A percentile compares a stretch with the other conserved stretches of the same genome.
These are phyloP conservation scores for Ifrita kowaldi DNA, from an alignment of 2,113 vertebrate species.

Conservation along the genomic window DNA sequence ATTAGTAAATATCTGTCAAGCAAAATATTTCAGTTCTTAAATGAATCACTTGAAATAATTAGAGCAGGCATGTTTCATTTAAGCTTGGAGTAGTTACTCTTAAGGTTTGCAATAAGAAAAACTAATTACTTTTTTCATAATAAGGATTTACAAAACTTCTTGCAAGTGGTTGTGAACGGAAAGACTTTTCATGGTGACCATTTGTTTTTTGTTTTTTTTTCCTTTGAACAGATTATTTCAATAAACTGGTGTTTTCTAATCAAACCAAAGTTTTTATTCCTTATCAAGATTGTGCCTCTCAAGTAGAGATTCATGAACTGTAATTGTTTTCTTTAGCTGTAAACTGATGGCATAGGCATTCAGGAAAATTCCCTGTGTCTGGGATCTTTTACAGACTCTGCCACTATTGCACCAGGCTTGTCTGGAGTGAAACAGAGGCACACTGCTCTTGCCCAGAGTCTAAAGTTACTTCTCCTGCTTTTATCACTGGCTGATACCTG, in stretches of 20 bases:
- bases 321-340: neutral
- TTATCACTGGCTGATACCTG: neutral
- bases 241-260: neutral
- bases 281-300: neutral
- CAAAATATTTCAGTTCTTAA: neutral
- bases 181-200: neutral
- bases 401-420: neutral
- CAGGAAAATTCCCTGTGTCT: neutral
- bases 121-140: accelerated
- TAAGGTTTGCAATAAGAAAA: neutral
- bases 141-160: neutral
- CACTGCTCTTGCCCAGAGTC: neutral
- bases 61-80: neutral
- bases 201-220: neutral
- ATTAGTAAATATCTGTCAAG: neutral
- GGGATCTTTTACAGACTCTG: neutral
- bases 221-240: neutral
- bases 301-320: neutral
- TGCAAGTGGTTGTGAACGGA: neutral
- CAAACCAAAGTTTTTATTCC: neutral
- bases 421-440: neutral
- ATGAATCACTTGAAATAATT: neutral
- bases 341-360: neutral
- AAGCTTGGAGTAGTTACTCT: neutral
- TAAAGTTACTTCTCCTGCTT: neutral